Evolutionary conservation across 2,888 invertebrate species (phyloP), one percentile per base, ranked within the genome.

Genomic region (Eupithecia inturbata): DNA sequence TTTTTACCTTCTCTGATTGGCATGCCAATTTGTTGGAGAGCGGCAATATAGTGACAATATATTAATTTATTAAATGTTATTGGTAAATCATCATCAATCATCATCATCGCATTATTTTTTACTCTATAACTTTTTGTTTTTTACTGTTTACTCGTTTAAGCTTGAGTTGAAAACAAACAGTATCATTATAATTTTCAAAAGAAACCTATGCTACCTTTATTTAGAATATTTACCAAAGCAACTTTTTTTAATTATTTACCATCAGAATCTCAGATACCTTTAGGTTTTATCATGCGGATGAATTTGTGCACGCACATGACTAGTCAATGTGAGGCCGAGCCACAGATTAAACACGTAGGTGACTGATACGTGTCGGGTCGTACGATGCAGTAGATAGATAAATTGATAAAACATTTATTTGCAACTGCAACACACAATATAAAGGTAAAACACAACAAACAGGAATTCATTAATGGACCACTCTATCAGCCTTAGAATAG

Each of bases 241-340:
- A 12, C 12, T 22, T 53, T 62, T 62, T 62, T 62, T 4, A 6
- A 16, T 28, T n/a, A 16, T 36, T 64, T 36, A 22, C 3, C 12
- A 36, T n/a, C 22, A 22, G 9, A 64, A 33, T 33, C 31, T 6
- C 36, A 64, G 33, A n/a, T 36, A n/a, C n/a, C 39, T 41, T 39
- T 7, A 70, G 53, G 53, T 71, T 39, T 71, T 68, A 57, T 67
- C 75, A 78, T 78, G 79, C 71, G 74, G 45, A 71, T 69, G 76
- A 76, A 80, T 62, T 83, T 85, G 86, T 85, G 87, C 81, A 84
- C 78, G 80, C 85, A 84, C 84, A 78, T 86, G 86, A 77, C 72
- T 83, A 80, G 79, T 70, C 83, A 82, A 81, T 84, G 68, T 79
- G 75, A 78, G 77, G 74, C 33, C 73, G 57, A 57, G 26, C 57